These are phyloP conservation scores for Lagenorhynchus albirostris DNA, from an alignment of 2,113 vertebrate species.

Conservation along the genomic window DNA sequence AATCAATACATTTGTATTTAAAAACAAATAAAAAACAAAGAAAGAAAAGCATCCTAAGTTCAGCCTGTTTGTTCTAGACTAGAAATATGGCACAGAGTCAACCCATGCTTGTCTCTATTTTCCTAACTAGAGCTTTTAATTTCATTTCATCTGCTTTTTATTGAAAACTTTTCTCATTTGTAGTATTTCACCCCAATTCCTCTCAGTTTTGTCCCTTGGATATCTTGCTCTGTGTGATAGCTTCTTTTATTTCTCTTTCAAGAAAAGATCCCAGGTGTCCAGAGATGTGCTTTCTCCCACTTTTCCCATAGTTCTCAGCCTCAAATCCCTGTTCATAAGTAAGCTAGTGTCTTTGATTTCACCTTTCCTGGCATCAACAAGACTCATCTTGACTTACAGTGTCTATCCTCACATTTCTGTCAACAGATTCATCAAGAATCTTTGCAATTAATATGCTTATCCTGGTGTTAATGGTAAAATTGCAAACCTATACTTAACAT, in stretches of 20 bases:
- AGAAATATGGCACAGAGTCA: background rate
- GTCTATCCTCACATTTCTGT: background rate
- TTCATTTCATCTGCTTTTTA: background rate
- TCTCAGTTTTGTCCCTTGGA: background rate
- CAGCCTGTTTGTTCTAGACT: background rate
- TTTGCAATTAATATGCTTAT: slow-evolving; percentile 54
- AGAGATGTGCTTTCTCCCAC: background rate
- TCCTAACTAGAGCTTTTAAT: background rate
- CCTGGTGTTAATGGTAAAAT: slow-evolving; percentile 34
- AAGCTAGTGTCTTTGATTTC: background rate
- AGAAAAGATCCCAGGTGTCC: background rate
- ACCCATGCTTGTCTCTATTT: background rate
- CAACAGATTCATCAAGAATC: slow-evolving; percentile 49
- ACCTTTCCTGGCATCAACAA: background rate
- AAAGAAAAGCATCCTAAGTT: background rate
- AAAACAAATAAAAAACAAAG: background rate
- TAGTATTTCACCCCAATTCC: background rate
- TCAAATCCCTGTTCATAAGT: background rate
- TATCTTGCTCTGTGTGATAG: background rate
- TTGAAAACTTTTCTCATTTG: background rate
- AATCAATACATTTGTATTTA: background rate
- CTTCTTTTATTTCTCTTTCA: slow-evolving; percentile 4
- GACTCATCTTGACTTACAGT: background rate
- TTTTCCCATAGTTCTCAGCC: background rate
- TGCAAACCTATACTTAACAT: slow-evolving; percentile 66